Conservation (phyloP, 2,113 vertebrate genomes). For the Phyllostomus hastatus region DNA sequence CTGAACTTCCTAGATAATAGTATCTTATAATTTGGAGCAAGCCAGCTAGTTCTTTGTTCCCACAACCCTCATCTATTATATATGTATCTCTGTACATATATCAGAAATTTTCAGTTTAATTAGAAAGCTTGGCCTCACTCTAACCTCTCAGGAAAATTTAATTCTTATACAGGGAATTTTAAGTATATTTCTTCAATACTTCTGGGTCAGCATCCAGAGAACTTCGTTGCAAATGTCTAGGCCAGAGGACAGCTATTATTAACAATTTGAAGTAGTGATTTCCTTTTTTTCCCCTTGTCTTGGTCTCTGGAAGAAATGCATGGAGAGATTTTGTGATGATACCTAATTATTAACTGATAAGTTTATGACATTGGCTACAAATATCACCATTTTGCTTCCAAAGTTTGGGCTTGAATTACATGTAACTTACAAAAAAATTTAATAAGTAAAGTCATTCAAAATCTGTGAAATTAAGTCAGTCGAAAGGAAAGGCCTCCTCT, state of each 20-base stretch:
- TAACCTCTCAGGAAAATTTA: background rate
- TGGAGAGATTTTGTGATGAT: background rate
- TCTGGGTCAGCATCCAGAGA: background rate
- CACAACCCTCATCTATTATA: background rate
- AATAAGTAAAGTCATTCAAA: background rate
- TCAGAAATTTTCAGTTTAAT: background rate
- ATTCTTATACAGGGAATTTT: background rate
- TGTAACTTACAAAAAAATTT: background rate
- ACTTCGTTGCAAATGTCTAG: background rate
- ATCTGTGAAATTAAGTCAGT: background rate
- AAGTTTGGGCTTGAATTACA: background rate
- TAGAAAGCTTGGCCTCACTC: background rate
- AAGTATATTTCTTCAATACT: background rate
- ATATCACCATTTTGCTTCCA: background rate
- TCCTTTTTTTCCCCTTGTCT: background rate
- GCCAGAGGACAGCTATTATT: background rate
- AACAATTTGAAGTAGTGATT: background rate
- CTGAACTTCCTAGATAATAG: background rate
- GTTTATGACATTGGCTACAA: background rate
- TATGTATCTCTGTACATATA: background rate
- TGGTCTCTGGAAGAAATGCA: background rate
- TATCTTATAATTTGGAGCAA: background rate
- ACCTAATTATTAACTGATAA: background rate
- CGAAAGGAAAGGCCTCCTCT: background rate
- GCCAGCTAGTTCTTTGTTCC: background rate